Evolutionary conservation across 2,113 vertebrate species (phyloP).

Genomic region (Platichthys flesus): DNA sequence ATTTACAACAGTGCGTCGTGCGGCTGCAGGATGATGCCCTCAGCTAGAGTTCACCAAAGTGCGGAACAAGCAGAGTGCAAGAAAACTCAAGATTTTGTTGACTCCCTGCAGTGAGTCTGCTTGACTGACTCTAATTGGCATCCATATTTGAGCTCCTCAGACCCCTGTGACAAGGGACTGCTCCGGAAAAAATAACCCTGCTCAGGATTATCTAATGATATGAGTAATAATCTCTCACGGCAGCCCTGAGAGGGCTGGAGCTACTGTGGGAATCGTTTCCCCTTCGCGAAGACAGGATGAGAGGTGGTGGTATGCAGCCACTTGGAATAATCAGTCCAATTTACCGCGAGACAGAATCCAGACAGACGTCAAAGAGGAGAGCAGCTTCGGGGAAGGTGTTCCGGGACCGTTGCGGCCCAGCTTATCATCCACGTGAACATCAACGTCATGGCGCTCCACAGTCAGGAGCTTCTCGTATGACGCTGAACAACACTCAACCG

Average conservation of each 20-base stretch:
- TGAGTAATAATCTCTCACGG: constrained; percentile 50
- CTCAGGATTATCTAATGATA: constrained; percentile 48
- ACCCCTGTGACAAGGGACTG: constrained; percentile 22
- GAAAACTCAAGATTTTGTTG: neutral
- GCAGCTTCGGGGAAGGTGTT: constrained; percentile 23
- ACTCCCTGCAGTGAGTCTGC: constrained; percentile 9
- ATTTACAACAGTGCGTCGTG: constrained; percentile 47
- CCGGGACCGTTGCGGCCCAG: neutral
- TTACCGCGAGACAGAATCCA: constrained; percentile 68
- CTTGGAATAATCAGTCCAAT: constrained; percentile 71
- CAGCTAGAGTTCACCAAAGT: constrained; percentile 26
- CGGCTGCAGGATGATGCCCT: constrained; percentile 40
- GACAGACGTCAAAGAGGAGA: constrained; percentile 62
- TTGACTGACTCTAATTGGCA: constrained; percentile 55
- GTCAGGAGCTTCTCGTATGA: constrained; percentile 27
- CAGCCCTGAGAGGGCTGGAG: constrained; percentile 24
- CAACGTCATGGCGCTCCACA: constrained; percentile 23
- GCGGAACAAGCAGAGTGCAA: constrained; percentile 3
- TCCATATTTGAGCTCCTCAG: constrained; percentile 45
- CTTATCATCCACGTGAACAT: constrained; percentile 50
- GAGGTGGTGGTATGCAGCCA: constrained; percentile 80
- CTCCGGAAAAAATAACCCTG: neutral
- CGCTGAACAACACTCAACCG: neutral
- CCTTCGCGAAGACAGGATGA: constrained; percentile 51
- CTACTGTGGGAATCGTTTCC: constrained; percentile 59